Evolutionary conservation across 2,888 invertebrate genomes (phyloP).

Genomic region (Calliphora vomitoria): DNA sequence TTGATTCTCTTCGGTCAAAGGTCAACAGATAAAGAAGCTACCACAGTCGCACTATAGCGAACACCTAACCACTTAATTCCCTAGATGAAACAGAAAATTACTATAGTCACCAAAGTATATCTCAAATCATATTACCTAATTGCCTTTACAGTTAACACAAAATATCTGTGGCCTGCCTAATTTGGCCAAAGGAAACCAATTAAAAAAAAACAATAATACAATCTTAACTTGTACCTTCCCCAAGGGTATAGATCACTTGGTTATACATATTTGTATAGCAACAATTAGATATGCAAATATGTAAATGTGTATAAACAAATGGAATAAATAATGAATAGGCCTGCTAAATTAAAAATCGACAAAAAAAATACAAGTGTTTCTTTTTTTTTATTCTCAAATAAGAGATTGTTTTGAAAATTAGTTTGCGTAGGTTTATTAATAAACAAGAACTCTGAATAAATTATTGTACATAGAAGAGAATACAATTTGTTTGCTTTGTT

Average conservation of each 20-base stretch:
- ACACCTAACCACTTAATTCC: too few relatives aligned
- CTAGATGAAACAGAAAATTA: too few relatives aligned
- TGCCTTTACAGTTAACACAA: background rate
- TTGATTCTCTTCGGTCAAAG: too few relatives aligned
- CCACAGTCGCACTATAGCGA: too few relatives aligned
- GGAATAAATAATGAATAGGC: background rate
- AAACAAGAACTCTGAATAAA: constrained; percentile 9
- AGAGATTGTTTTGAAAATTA: constrained; percentile 15
- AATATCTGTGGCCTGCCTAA: background rate
- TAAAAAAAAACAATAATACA: background rate
- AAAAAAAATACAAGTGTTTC: background rate
- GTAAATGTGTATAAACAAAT: background rate
- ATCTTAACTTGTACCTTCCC: background rate
- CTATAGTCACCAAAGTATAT: too few relatives aligned
- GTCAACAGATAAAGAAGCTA: too few relatives aligned
- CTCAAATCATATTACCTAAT: too few relatives aligned
- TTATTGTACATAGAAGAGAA: background rate
- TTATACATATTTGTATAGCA: background rate
- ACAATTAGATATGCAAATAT: background rate
- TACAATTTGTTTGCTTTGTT: background rate
- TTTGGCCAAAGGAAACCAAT: background rate
- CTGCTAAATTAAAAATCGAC: background rate
- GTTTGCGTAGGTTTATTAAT: constrained; percentile 19
- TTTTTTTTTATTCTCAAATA: background rate
- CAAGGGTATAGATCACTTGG: background rate